A percentile compares a stretch with the other conserved stretches of the same genome.
Conservation (phyloP, 2,113 vertebrate genomes). For the Equus przewalskii region DNA sequence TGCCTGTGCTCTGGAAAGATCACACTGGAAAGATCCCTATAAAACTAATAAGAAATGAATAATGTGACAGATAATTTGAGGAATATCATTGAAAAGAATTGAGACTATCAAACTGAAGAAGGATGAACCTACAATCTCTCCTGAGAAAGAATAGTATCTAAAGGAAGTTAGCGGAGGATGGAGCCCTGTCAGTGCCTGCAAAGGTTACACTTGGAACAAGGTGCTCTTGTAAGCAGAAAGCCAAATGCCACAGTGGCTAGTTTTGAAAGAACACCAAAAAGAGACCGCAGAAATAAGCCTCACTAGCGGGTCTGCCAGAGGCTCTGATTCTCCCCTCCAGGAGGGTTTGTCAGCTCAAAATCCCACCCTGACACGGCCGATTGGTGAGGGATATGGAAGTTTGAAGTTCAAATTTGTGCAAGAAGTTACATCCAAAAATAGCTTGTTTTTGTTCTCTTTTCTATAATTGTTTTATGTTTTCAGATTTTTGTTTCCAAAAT, state of each 20-base stretch:
- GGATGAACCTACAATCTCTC: no score
- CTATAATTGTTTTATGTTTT: background rate
- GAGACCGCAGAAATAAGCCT: background rate
- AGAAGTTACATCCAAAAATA: constrained; percentile 86
- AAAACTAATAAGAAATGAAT: background rate
- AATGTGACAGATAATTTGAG: background rate
- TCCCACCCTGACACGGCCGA: constrained; percentile 91
- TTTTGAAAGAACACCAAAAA: background rate
- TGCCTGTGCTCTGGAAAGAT: no score
- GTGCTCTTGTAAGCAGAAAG: background rate
- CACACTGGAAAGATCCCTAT: background rate
- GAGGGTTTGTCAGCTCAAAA: constrained; percentile 97
- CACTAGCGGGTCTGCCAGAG: background rate
- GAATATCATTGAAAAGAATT: background rate
- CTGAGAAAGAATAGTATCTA: background rate
- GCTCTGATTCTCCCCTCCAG: constrained; percentile 79
- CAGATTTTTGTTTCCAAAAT: constrained; percentile 47
- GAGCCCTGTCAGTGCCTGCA: background rate
- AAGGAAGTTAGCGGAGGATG: fast-evolving
- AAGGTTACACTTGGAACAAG: background rate
- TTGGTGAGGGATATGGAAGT: constrained; percentile 84
- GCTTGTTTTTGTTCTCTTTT: constrained; percentile 79
- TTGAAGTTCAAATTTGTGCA: constrained; percentile 86
- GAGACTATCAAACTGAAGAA: background rate
- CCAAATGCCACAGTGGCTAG: background rate